Evolutionary conservation across 2,888 invertebrate genomes (phyloP).

Genomic region (Pardosa pseudoannulata): DNA sequence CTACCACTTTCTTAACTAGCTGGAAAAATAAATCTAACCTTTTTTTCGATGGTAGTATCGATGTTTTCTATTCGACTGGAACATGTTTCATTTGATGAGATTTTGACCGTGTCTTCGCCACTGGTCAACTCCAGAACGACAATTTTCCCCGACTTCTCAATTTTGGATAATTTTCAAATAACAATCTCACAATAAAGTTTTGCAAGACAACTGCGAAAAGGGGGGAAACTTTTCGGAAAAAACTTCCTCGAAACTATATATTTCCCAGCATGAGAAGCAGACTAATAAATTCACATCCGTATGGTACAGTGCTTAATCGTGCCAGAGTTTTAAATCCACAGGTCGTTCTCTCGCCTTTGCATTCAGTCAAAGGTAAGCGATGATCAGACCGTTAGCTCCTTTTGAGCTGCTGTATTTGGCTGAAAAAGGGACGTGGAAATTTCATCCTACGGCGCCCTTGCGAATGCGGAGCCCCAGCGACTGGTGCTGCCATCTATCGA

Average conservation of each 20-base stretch:
- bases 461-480: background rate
- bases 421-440: constrained; percentile 18
- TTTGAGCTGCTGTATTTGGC: constrained; percentile 50
- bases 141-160: constrained; percentile 70
- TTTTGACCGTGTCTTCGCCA: constrained; percentile 58
- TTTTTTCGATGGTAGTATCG: constrained; percentile 68
- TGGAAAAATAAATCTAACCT: too few relatives aligned
- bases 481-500: constrained; percentile 63
- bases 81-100: constrained; percentile 62
- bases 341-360: constrained; percentile 40
- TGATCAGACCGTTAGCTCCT: constrained; percentile 60
- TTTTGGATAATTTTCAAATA: constrained; percentile 32
- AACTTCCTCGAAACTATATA: too few relatives aligned
- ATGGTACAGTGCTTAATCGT: constrained; percentile 35
- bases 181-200: background rate
- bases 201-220: background rate
- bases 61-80: constrained; percentile 58
- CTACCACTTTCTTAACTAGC: too few relatives aligned
- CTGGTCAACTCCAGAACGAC: constrained; percentile 69
- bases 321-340: constrained; percentile 62
- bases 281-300: constrained; percentile 33
- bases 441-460: constrained; percentile 52
- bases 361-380: constrained; percentile 39
- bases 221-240: too few relatives aligned
- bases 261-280: background rate